Evolutionary conservation across 2,888 invertebrate genomes (phyloP), one percentile per base, ranked within the genome.

Genomic region (Zhuqinia jingwanae): DNA sequence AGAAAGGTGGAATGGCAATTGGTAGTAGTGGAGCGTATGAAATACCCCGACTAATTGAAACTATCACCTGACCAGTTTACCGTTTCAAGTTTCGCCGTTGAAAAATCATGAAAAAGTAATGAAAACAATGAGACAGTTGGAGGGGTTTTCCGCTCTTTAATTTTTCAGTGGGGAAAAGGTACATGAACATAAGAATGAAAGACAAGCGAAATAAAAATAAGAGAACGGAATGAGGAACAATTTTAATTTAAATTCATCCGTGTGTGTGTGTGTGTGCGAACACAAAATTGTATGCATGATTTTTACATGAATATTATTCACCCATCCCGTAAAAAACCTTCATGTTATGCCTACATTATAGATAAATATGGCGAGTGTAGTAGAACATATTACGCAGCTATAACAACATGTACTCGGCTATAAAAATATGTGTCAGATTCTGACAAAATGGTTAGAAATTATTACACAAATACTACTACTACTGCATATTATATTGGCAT

Each of bases 401-500:
- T 73, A 27, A 70, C 45, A 70, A 73, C 45, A 15, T 47, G 47
- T 47, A 11, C 20, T 50, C 73, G 27, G 50, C 17, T 27, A 73
- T 73, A 27, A 70, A 70, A 70, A 73, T 70, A 15, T 47, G 47
- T 47, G 25, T 25, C 68, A 70, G 17, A 22, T 17, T 53, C 25
- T n/a, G 73, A 50, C 50, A 27, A 73, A 50, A 73, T n/a, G n/a
- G 73, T 70, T 70, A 47, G 47, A 50, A 70, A 70, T 70, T 47
- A 11, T 27, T 73, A n/a, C 50, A 73, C 50, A 53, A 73, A 50
- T 73, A 73, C 27, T 73, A n/a, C n/a, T n/a, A n/a, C n/a, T n/a
- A n/a, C n/a, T n/a, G n/a, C n/a, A n/a, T n/a, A 73, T 27, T 50
- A 73, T 50, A 73, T 73, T 73, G 73, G 73, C 11, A n/a, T 73